phyloP scores from a whole-genome alignment of 2,113 vertebrate species.

The Neodon shergylaensis region DNA sequence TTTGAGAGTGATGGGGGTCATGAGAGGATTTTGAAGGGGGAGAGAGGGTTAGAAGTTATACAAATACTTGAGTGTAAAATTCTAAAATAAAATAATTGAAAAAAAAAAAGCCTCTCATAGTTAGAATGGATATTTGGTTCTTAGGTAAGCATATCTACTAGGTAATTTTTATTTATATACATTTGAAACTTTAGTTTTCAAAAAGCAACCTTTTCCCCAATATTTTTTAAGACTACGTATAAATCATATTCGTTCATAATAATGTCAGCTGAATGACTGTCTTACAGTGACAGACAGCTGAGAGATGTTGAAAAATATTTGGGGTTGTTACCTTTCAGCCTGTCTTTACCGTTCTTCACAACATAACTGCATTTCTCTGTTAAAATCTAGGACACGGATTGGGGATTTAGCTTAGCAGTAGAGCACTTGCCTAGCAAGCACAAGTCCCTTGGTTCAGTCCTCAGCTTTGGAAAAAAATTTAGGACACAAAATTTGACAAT shows the following conservation, averaged over 20 bases:
- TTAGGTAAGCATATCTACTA: not conserved
- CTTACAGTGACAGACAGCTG: not conserved
- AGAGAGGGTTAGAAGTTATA: not conserved
- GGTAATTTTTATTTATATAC: not conserved
- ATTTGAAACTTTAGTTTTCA: slow-evolving; percentile 41
- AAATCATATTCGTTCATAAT: not conserved
- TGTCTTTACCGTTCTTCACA: not conserved
- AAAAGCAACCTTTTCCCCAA: not conserved
- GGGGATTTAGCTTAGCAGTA: too few relatives aligned
- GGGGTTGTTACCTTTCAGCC: not conserved
- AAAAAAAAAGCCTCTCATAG: not conserved
- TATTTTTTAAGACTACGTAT: not conserved
- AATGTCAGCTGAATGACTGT: not conserved
- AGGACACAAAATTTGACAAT: not conserved
- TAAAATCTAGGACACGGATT: not conserved
- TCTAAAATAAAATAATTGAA: not conserved
- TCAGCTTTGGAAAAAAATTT: not conserved
- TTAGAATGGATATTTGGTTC: not conserved
- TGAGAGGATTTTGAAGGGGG: not conserved
- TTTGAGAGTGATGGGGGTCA: not conserved
- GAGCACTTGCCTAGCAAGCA: too few relatives aligned
- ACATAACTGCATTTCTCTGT: not conserved
- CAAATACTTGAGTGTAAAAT: not conserved
- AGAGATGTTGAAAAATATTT: not conserved
- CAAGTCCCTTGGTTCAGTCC: too few relatives aligned